Conservation (phyloP, 2,113 vertebrate genomes). For the Xenotilapia longispinis region DNA sequence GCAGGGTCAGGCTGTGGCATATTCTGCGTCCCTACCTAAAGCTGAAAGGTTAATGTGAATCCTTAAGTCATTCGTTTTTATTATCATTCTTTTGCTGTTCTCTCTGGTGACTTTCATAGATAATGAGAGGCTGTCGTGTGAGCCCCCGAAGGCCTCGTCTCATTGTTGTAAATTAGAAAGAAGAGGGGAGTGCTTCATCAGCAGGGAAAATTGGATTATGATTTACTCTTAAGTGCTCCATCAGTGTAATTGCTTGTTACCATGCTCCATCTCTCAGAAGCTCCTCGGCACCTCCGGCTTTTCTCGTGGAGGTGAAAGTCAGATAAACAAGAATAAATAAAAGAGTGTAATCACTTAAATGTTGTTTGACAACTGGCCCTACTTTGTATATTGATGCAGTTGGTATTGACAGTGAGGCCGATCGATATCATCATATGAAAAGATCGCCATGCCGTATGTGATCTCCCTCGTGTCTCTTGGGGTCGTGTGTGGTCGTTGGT, state of each 20-base stretch:
- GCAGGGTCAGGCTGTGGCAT: slow-evolving; percentile 12
- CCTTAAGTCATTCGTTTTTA: slow-evolving; percentile 37
- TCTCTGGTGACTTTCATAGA: neutral
- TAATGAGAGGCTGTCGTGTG: slow-evolving; percentile 15
- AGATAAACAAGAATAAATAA: neutral
- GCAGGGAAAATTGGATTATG: slow-evolving; percentile 60
- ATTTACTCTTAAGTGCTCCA: slow-evolving; percentile 56
- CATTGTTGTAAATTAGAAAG: slow-evolving; percentile 42
- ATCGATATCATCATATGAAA: neutral
- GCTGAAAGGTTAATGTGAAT: slow-evolving; percentile 64
- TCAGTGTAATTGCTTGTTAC: slow-evolving; percentile 53
- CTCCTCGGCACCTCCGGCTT: neutral
- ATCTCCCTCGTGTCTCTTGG: neutral
- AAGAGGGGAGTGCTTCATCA: slow-evolving; percentile 33
- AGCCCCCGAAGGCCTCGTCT: slow-evolving; percentile 24
- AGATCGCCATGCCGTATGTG: neutral
- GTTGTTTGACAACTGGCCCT: neutral
- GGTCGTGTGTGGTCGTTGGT: neutral
- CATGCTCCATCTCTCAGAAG: neutral
- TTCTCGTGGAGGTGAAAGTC: neutral
- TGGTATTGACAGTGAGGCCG: neutral
- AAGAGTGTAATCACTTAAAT: neutral
- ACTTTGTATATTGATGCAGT: neutral
- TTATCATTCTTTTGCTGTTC: neutral
- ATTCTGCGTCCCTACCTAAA: neutral